Evolutionary conservation across 2,113 vertebrate species (phyloP).

Genomic region (Rutilus rutilus): DNA sequence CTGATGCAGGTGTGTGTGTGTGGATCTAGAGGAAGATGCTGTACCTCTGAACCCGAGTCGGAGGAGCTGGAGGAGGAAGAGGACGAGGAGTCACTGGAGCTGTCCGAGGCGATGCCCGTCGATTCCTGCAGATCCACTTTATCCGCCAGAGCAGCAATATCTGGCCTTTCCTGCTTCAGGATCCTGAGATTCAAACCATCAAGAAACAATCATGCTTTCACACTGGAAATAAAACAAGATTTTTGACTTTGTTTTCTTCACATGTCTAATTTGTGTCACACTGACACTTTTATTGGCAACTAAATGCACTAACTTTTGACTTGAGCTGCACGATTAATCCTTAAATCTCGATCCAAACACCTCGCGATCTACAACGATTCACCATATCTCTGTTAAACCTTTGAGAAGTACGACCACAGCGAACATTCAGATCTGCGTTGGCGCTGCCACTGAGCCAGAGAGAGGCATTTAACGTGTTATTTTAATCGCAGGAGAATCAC

Average conservation of each 20-base stretch:
- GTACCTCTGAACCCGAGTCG: conserved; percentile 90
- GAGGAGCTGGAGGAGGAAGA: conserved; percentile 96
- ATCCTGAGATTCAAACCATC: conserved; percentile 53
- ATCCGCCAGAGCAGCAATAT: conserved; percentile 89
- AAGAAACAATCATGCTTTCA: not conserved
- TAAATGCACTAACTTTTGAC: not conserved
- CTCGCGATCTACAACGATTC: too few relatives aligned
- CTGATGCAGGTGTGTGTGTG: not conserved
- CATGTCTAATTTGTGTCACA: not conserved
- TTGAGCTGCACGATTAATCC: too few relatives aligned
- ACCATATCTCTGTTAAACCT: too few relatives aligned
- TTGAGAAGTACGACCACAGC: too few relatives aligned
- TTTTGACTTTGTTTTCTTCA: not conserved
- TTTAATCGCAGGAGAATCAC: too few relatives aligned
- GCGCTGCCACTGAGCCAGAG: too few relatives aligned
- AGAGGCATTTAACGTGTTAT: too few relatives aligned
- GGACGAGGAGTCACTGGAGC: conserved; percentile 96
- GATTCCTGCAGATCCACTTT: conserved; percentile 96
- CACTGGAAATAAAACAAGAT: not conserved
- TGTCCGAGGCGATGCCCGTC: conserved; percentile 96
- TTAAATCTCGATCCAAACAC: too few relatives aligned
- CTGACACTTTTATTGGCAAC: too few relatives aligned
- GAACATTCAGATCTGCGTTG: too few relatives aligned
- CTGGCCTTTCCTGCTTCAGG: conserved; percentile 89
- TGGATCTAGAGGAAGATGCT: not conserved